Evolutionary conservation across 92 coral and sea anemone genomes (phyloP).

Genomic region (Paramuricea clavata): DNA sequence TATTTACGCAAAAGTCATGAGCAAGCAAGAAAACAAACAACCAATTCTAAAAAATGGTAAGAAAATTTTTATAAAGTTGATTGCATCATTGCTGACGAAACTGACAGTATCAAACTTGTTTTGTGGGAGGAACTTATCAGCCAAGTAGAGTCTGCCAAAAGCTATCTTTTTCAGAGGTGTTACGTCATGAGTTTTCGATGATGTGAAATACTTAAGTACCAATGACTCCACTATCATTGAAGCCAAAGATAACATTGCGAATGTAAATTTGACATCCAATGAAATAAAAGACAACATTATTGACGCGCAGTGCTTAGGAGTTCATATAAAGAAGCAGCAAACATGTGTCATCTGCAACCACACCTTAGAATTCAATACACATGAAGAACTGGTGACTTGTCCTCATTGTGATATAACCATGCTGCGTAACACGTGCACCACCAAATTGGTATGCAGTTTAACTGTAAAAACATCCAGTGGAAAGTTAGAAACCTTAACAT

Average conservation of each 20-base stretch:
- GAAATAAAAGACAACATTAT: conserved; percentile 56
- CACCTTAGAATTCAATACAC: conserved; percentile 29
- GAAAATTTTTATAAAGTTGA: neutral
- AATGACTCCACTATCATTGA: conserved; percentile 59
- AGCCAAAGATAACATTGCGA: conserved; percentile 28
- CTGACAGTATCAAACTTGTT: conserved; percentile 53
- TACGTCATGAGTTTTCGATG: conserved; percentile 59
- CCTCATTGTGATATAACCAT: conserved; percentile 58
- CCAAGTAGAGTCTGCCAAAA: conserved; percentile 65
- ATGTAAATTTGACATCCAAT: conserved; percentile 46
- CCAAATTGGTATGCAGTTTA: conserved; percentile 62
- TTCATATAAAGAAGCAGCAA: conserved; percentile 39
- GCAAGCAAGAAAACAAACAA: conserved; percentile 53
- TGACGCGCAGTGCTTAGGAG: conserved; percentile 44
- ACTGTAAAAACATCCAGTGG: conserved; percentile 33
- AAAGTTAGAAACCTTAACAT: conserved; percentile 33
- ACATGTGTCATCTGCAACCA: conserved; percentile 55
- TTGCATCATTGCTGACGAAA: conserved; percentile 39
- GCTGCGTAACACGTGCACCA: conserved; percentile 50
- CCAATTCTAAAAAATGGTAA: conserved; percentile 49
- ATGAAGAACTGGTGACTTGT: conserved; percentile 38
- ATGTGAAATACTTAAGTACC: conserved; percentile 53
- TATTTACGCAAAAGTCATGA: conserved; percentile 62
- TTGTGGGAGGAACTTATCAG: conserved; percentile 63
- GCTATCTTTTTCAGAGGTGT: conserved; percentile 57